A percentile compares a stretch with the other conserved stretches of the same genome.
Conservation (phyloP, 53 echinoderm and acorn worm genomes). For the Astropecten irregularis region DNA sequence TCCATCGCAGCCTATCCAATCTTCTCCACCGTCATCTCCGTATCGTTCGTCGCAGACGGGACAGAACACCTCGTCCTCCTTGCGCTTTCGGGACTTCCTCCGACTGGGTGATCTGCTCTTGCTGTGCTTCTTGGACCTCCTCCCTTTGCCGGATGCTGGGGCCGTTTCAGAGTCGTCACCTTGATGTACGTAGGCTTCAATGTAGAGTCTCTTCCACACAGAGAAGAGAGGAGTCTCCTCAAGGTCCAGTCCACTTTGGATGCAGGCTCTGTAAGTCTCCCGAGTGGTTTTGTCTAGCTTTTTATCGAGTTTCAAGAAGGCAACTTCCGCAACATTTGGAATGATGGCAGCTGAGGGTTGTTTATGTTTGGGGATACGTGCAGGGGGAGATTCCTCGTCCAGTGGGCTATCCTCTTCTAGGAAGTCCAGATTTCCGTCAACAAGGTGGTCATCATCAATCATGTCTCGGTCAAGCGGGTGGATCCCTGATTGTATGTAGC, state of each 20-base stretch:
- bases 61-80: slow-evolving; percentile 31
- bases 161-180: not conserved
- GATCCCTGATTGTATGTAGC: slow-evolving; percentile 59
- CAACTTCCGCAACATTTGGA: slow-evolving; percentile 3
- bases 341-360: not conserved
- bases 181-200: slow-evolving; percentile 27
- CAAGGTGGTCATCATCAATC: slow-evolving; percentile 20
- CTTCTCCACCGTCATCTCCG: slow-evolving; percentile 20
- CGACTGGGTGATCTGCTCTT: slow-evolving; percentile 5
- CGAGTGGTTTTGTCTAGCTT: slow-evolving; percentile 54
- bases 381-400: not conserved
- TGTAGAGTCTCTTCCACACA: slow-evolving; percentile 63
- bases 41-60: slow-evolving; percentile 35
- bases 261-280: slow-evolving; percentile 50
- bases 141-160: not conserved
- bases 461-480: slow-evolving; percentile 52
- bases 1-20: slow-evolving; percentile 51
- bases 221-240: slow-evolving; percentile 46
- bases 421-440: slow-evolving; percentile 3
- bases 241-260: slow-evolving; percentile 40
- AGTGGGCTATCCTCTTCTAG: not conserved
- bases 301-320: slow-evolving; percentile 49
- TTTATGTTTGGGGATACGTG: not conserved
- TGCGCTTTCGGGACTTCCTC: not conserved
- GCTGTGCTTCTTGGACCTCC: slow-evolving; percentile 16